Base-by-base conservation (phyloP, 2,797 vertebrate genomes). In the Sebastes steindachneri region DNA sequence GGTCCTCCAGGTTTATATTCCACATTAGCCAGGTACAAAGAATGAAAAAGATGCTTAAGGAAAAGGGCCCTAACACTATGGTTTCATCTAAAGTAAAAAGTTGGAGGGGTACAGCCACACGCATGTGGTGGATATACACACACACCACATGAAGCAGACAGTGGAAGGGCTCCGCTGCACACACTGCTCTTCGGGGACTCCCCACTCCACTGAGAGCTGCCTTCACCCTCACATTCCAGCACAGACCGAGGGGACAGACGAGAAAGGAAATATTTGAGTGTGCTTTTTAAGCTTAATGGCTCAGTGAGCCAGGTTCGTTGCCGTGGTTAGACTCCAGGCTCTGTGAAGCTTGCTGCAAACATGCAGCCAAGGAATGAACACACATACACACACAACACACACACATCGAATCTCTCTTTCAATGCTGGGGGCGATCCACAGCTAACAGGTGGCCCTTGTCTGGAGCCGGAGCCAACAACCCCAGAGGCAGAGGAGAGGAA, bases 401-500 rank as follows among this genome's bases (percentile, higher is more conserved):
- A 29, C 26, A 54, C 48, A 31, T 1, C 0, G 0, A 59, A 15
- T 85, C 68, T 68, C 64, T 63, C 75, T 72, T 83, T 75, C 65
- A 79, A 51, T 60, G 81, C 83, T 83, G 70, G 63, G 86, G 90
- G 82, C 69, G 12, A 75, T 64, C 69, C 74, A 64, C 48, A 65
- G 79, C 80, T 68, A 88, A 90, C 90, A 93, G 86, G 89, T 94
- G 86, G 86, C 80, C 63, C 55, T 77, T 70, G 77, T 87, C 80
- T 89, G 73, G 73, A 87, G 80, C 68, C 3, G 10, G 31, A 75
- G 84, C 84, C 78, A 82, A 81, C 59, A 79, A 68, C 51, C 41
- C 73, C 72, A 73, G 69, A 74, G 64, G 71, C 60, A 53, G 80
- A 78, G 75, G 31, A 55, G 63, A 48, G 65, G 75, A 71, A 54